Evolutionary conservation across 2,888 invertebrate species (phyloP), one percentile per base, ranked within the genome.

Genomic region (Drosophila atroscutellata): DNA sequence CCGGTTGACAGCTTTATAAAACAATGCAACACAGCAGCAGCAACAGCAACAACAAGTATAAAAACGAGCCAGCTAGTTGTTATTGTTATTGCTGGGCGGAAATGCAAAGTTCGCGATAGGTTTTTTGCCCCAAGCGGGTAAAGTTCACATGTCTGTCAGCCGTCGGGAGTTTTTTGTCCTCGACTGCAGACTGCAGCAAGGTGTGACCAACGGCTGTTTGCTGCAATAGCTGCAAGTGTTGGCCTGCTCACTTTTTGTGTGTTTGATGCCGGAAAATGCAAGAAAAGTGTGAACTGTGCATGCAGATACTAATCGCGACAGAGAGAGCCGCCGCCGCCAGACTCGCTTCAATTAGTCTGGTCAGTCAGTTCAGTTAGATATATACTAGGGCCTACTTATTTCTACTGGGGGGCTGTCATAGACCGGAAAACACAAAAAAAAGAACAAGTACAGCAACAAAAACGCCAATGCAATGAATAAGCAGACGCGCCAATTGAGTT

Each of bases 211-310:
- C 67, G 59, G 62, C 58, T 11, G 42, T 30, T 18, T 37, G 69
- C 45, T 64, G 75, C 75, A 64, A 60, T 68, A 63, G 75, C 58
- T 62, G 68, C 76, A 66, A 79, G 79, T 61, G 68, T 61, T 77
- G 74, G 73, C 37, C 49, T 67, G 73, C 68, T 56, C 58, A 68
- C 57, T 74, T 67, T 78, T 71, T 75, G 52, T 51, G n/a, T 52
- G 34, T 9, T 18, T 15, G 42, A 26, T 68, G 77, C 75, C 74
- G 85, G 86, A 83, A 85, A 84, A 88, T 83, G 89, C 77, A 78
- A 67, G 65, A 76, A 81, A 86, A 90, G 91, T 91, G 91, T 87
- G 91, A 91, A 91, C 84, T 91, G 91, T 88, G 91, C 91, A 91
- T 91, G 71, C 84, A 83, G 84, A 84, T 84, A 85, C 72, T 72